Conservation (phyloP, 2,888 invertebrate species). For the Linhomoeus sp. region DNA sequence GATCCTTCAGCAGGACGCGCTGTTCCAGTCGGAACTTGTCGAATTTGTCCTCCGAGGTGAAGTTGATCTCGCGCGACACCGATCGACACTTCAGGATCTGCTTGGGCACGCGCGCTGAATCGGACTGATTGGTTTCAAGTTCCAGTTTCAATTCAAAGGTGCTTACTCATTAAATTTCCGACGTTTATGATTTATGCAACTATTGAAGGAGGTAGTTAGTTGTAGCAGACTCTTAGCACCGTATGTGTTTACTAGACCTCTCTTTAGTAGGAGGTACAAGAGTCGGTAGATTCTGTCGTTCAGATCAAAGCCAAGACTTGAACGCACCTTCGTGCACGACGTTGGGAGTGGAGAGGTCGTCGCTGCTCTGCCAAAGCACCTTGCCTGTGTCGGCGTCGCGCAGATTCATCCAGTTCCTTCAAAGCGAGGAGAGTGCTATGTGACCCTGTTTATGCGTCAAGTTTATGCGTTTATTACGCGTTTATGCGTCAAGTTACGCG, state of each 20-base stretch:
- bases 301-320: too few relatives aligned
- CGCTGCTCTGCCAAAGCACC: slow-evolving; percentile 86
- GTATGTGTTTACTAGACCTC: too few relatives aligned
- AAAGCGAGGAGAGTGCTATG: too few relatives aligned
- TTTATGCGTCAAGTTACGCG: too few relatives aligned
- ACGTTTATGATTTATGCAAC: too few relatives aligned
- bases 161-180: background rate
- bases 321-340: slow-evolving; percentile 20
- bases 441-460: too few relatives aligned
- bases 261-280: too few relatives aligned
- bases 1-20: slow-evolving; percentile 41
- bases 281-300: too few relatives aligned
- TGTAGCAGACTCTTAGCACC: too few relatives aligned
- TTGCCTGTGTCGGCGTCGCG: slow-evolving; percentile 82
- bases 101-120: slow-evolving; percentile 74
- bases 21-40: slow-evolving; percentile 88
- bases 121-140: background rate
- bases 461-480: too few relatives aligned
- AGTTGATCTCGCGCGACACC: slow-evolving; percentile 38
- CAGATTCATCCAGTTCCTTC: slow-evolving; percentile 82
- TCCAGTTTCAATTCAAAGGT: background rate
- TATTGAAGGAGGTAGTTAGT: too few relatives aligned
- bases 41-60: slow-evolving; percentile 56
- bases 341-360: slow-evolving; percentile 49
- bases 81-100: slow-evolving; percentile 73